These are phyloP conservation scores for Pterophyllum scalare DNA, from an alignment of 2,113 vertebrate genomes.

Conservation along the genomic window DNA sequence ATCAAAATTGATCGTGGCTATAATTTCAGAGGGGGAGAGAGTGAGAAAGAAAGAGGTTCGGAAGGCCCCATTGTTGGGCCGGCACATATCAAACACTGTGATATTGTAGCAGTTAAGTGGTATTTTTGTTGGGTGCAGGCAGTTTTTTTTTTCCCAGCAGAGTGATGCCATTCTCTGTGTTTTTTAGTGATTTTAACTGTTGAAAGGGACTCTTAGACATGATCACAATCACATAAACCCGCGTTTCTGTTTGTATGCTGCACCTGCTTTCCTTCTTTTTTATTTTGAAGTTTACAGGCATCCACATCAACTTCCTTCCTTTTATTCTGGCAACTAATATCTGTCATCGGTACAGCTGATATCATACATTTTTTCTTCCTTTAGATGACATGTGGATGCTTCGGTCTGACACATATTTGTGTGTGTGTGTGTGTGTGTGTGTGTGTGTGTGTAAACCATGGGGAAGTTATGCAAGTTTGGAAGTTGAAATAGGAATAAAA, in stretches of 20 bases:
- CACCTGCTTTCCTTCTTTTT: not conserved
- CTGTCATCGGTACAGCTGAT: not conserved
- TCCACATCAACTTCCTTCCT: not conserved
- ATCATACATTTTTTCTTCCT: not conserved
- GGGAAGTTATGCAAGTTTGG: constrained; percentile 11
- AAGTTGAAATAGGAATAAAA: not conserved
- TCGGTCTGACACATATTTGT: not conserved
- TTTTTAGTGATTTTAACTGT: constrained; percentile 9
- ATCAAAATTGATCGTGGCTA: constrained; percentile 73
- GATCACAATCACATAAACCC: constrained; percentile 19
- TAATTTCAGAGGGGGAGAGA: constrained; percentile 64
- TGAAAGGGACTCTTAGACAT: not conserved
- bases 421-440: not conserved
- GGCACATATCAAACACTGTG: constrained; percentile 48
- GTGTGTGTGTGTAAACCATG: constrained; percentile 2
- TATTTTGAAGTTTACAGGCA: not conserved
- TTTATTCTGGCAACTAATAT: not conserved
- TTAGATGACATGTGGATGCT: not conserved
- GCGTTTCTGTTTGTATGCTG: not conserved
- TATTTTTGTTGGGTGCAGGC: constrained; percentile 54
- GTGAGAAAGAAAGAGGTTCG: constrained; percentile 39
- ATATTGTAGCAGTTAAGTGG: constrained; percentile 66
- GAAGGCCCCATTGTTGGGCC: constrained; percentile 52
- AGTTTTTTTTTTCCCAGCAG: constrained; percentile 5
- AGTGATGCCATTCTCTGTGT: constrained; percentile 31